Evolutionary conservation across 1,140 invertebrate species (phyloP).

Genomic region (Platyura marginata): DNA sequence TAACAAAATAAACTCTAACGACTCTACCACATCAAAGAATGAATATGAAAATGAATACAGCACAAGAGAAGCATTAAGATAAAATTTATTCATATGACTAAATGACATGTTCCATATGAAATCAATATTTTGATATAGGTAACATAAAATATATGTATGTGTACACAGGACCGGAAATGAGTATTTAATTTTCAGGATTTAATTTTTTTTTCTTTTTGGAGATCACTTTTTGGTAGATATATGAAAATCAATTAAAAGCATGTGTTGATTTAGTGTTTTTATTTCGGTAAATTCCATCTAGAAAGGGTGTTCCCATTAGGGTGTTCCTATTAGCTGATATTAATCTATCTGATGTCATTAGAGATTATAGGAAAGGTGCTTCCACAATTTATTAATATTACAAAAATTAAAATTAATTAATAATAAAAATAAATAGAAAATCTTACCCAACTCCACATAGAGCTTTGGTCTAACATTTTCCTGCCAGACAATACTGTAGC

Average conservation of each 20-base stretch:
- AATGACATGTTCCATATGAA: neutral
- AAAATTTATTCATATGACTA: neutral
- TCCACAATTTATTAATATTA: neutral
- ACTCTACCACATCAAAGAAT: neutral
- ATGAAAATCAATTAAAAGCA: no score
- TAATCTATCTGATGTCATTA: neutral
- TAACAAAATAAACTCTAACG: neutral
- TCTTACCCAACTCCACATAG: slow-evolving; percentile 72
- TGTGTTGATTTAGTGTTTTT: neutral
- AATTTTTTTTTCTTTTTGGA: no score
- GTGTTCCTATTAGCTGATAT: no score
- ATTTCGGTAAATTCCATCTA: no score
- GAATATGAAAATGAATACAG: neutral
- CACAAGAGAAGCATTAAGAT: neutral
- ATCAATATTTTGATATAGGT: neutral
- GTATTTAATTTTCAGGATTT: no score
- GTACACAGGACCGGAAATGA: no score
- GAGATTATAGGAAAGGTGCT: no score
- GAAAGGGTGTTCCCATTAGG: no score
- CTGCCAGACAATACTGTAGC: slow-evolving; percentile 35
- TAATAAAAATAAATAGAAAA: neutral
- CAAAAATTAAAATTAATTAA: neutral
- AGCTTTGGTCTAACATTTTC: slow-evolving; percentile 73
- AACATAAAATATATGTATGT: no score
- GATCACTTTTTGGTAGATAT: no score